phyloP scores from a whole-genome alignment of 2,888 invertebrate species.

The Tromatobia lineatoria region DNA sequence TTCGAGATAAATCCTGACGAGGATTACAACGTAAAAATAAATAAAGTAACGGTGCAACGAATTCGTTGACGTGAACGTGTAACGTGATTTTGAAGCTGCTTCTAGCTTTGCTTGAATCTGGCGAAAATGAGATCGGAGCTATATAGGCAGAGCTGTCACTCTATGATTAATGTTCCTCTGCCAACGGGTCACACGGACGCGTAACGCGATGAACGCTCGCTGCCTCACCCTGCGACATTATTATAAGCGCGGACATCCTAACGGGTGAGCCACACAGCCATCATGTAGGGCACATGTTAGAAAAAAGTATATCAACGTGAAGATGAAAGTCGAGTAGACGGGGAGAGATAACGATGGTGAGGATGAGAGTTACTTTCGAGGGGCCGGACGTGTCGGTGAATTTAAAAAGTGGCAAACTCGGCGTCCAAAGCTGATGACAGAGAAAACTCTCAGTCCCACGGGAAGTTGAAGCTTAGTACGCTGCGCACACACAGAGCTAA shows the following conservation, averaged over 20 bases:
- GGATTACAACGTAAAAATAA: background rate
- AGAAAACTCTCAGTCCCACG: conserved; percentile 24
- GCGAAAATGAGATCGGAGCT: conserved; percentile 70
- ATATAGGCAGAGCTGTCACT: conserved; percentile 74
- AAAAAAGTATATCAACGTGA: conserved; percentile 26
- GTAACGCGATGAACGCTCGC: conserved; percentile 46
- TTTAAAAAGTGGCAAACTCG: conserved; percentile 15
- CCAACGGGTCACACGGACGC: conserved; percentile 48
- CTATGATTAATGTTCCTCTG: conserved; percentile 74
- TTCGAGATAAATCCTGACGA: background rate
- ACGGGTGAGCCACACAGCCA: conserved; percentile 14
- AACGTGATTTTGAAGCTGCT: conserved; percentile 38
- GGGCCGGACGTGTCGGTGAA: conserved; percentile 41
- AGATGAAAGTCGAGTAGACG: conserved; percentile 27
- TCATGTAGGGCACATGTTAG: background rate
- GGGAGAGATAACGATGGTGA: conserved; percentile 52
- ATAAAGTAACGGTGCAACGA: background rate
- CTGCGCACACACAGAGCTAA: background rate
- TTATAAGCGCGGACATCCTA: conserved; percentile 47
- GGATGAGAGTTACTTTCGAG: conserved; percentile 49
- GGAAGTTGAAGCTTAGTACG: conserved; percentile 10
- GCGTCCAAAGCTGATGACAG: conserved; percentile 48
- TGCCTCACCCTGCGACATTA: conserved; percentile 57
- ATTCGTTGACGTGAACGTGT: conserved; percentile 28
- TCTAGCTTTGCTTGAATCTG: conserved; percentile 52